Evolutionary conservation across 2,113 vertebrate species (phyloP).

Genomic region (Mus musculus): GRCm39 chr11:109689501-109690000

Average conservation of each 20-base stretch:
- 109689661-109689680: background rate
- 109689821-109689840: rapidly evolving
- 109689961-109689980: background rate
- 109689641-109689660: background rate
- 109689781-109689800: background rate
- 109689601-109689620: background rate
- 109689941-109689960: background rate
- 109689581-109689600: background rate
- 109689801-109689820: rapidly evolving
- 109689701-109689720: no score
- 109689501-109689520: background rate
- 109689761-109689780: background rate
- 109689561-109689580: no score
- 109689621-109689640: background rate
- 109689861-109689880: background rate
- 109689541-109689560: background rate
- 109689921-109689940: background rate
- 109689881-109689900: background rate
- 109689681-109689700: no score
- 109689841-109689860: background rate
- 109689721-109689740: rapidly evolving
- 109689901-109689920: background rate
- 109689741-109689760: rapidly evolving
- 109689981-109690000: background rate
- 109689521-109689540: background rate